A percentile compares a stretch with the other conserved stretches of the same genome.
These are phyloP conservation scores for Troides oblongomaculatus DNA, from an alignment of 2,888 invertebrate species.

Conservation along the genomic window DNA sequence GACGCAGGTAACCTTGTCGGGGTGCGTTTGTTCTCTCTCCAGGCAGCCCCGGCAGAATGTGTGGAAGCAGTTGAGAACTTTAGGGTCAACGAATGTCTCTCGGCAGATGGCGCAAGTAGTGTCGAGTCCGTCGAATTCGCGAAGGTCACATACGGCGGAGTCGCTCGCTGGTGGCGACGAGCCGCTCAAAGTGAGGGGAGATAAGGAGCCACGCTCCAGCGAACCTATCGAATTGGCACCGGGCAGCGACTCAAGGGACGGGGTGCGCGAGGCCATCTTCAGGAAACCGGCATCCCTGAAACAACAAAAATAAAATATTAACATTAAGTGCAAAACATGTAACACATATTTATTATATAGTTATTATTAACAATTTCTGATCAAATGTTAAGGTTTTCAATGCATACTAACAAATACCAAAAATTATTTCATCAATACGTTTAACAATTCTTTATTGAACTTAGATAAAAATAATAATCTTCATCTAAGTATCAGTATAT, in stretches of 20 bases:
- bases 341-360: too few species aligned
- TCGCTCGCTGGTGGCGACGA: constrained; percentile 93
- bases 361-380: too few species aligned
- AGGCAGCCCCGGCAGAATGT: constrained; percentile 91
- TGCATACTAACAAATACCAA: too few species aligned
- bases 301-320: constrained; percentile 59
- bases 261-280: constrained; percentile 96
- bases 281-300: constrained; percentile 92
- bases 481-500: too few species aligned
- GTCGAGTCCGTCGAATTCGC: constrained; percentile 82
- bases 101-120: constrained; percentile 86
- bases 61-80: constrained; percentile 90
- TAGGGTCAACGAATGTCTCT: constrained; percentile 86
- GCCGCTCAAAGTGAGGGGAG: constrained; percentile 91
- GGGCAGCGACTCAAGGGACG: constrained; percentile 94
- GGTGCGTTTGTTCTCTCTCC: constrained; percentile 84
- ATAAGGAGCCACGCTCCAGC: constrained; percentile 89
- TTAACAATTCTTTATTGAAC: too few species aligned
- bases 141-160: constrained; percentile 89
- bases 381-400: too few species aligned
- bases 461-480: too few species aligned
- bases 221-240: constrained; percentile 95
- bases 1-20: constrained; percentile 88
- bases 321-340: neutral
- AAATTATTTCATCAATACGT: too few species aligned